Conservation (phyloP, 2,797 vertebrate genomes). For the Poliocrania exsul region DNA sequence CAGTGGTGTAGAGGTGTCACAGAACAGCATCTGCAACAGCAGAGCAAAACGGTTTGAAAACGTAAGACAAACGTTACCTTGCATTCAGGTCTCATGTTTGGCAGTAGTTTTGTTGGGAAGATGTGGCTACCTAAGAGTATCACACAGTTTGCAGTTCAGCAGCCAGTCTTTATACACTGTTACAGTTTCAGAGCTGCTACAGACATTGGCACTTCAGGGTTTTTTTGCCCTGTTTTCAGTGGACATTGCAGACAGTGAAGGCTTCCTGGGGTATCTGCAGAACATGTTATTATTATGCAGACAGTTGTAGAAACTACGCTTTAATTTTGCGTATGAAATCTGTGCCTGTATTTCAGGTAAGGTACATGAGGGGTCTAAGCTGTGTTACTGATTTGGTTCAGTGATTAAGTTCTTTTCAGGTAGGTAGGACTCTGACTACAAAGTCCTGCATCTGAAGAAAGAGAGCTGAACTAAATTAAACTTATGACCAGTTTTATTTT, state of each 20-base stretch:
- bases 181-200: background rate
- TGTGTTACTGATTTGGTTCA: background rate
- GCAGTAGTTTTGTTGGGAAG: background rate
- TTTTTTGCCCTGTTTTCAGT: background rate
- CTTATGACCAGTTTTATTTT: background rate
- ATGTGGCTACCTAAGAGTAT: background rate
- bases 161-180: background rate
- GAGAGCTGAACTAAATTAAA: background rate
- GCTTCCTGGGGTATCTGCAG: background rate
- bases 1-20: background rate
- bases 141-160: background rate
- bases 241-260: background rate
- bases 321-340: background rate
- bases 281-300: background rate
- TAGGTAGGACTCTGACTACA: background rate
- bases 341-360: background rate
- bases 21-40: background rate
- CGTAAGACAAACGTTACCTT: background rate
- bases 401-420: background rate
- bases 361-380: background rate
- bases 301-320: background rate
- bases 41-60: background rate
- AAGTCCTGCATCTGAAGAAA: background rate
- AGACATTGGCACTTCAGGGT: fast-evolving
- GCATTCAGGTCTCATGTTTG: background rate